Conservation (phyloP, 2,113 vertebrate species). For the Chloropsis cyanopogon region DNA sequence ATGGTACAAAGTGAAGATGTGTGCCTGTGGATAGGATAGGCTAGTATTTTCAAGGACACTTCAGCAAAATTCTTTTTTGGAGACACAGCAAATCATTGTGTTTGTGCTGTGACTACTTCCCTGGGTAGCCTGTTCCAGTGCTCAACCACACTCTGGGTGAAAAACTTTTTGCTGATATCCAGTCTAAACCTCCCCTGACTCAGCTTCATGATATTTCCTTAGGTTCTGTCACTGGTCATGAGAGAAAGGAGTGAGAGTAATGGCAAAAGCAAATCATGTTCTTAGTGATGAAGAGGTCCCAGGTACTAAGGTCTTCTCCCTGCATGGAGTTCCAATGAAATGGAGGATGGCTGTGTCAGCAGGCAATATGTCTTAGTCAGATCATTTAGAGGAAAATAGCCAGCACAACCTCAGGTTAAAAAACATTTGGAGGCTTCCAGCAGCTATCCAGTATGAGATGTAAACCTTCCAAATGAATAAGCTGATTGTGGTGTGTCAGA, state of each 20-base stretch:
- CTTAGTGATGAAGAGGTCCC: not conserved
- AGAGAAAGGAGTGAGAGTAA: not conserved
- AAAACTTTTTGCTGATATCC: not conserved
- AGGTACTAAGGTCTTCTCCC: not conserved
- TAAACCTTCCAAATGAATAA: not conserved
- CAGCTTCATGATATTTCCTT: not conserved
- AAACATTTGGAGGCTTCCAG: not conserved
- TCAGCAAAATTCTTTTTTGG: not conserved
- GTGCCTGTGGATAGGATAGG: not conserved
- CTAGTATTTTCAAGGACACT: not conserved
- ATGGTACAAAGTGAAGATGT: not conserved
- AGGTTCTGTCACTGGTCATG: not conserved
- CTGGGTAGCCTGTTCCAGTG: not conserved
- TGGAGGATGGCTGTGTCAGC: not conserved
- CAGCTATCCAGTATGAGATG: not conserved
- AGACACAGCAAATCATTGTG: not conserved
- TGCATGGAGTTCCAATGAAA: not conserved
- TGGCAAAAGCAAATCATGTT: not conserved
- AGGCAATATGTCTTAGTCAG: not conserved
- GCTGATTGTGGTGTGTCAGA: not conserved
- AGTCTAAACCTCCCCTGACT: not conserved
- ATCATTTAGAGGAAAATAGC: not conserved
- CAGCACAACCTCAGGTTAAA: not conserved
- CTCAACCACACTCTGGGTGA: accelerated
- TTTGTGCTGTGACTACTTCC: not conserved